A percentile compares a stretch with the other conserved stretches of the same genome.
Conservation (phyloP, 2,797 vertebrate species). For the Hemitrygon akajei region DNA sequence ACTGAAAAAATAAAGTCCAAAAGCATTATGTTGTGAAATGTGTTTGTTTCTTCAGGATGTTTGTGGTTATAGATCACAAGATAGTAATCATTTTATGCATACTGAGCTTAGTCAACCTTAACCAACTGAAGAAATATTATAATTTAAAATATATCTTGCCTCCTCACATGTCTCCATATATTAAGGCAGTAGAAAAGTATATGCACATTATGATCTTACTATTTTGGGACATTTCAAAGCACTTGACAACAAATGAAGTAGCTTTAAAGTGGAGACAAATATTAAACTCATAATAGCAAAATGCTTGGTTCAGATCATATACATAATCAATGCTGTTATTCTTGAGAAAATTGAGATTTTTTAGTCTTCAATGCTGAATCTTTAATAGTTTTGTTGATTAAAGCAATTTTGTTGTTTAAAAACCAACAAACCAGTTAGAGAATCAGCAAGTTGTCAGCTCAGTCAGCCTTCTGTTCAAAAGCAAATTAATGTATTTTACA, state of each 20-base stretch:
- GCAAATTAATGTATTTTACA: background rate
- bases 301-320: background rate
- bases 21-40: background rate
- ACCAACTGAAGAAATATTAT: background rate
- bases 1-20: background rate
- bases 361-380: background rate
- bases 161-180: background rate
- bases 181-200: background rate
- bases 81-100: background rate
- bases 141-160: background rate
- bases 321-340: background rate
- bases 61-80: too few relatives aligned
- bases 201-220: background rate
- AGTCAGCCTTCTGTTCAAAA: background rate
- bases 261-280: background rate
- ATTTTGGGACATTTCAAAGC: background rate
- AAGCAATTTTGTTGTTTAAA: background rate
- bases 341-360: background rate
- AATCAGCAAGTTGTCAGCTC: background rate
- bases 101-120: background rate
- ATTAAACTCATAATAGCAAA: background rate
- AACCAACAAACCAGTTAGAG: background rate
- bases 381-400: background rate
- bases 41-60: background rate
- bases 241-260: background rate